These are phyloP conservation scores for Sinopyrophorus schimmeli DNA, from an alignment of 2,888 invertebrate genomes.

Conservation along the genomic window DNA sequence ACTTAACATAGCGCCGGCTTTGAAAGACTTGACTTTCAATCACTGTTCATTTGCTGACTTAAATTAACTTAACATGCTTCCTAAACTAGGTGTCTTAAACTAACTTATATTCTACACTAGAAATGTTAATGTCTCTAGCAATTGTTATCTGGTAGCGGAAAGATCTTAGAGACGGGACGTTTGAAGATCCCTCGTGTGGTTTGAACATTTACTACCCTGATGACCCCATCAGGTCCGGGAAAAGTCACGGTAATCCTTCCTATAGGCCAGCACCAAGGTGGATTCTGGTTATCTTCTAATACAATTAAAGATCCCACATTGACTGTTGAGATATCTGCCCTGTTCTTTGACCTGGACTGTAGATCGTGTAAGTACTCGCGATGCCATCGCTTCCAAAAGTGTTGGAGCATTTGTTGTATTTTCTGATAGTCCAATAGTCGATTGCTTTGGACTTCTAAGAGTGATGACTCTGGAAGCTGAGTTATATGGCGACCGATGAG, in stretches of 20 bases:
- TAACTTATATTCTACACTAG: no score
- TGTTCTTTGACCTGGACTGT: constrained; percentile 20
- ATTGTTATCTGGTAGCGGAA: no score
- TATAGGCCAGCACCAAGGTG: neutral
- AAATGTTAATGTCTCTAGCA: no score
- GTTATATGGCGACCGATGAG: constrained; percentile 34
- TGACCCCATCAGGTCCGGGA: neutral
- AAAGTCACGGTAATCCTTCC: constrained; percentile 1
- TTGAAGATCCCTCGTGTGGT: constrained; percentile 1
- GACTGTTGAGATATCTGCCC: neutral
- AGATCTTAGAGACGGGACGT: constrained; percentile 1
- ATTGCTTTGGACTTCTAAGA: constrained; percentile 16
- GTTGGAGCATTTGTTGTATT: constrained; percentile 27
- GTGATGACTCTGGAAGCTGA: constrained; percentile 28
- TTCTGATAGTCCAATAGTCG: constrained; percentile 33
- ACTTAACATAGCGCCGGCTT: no score
- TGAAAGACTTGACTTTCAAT: no score
- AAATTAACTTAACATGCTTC: no score
- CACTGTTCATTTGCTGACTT: no score
- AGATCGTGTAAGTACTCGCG: constrained; percentile 21
- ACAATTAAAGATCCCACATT: neutral
- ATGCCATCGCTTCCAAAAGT: constrained; percentile 28
- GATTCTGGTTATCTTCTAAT: neutral
- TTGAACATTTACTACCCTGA: neutral
- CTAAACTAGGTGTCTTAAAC: no score